Conservation (phyloP, 2,888 invertebrate genomes). For the Dinocampus coccinellae region DNA sequence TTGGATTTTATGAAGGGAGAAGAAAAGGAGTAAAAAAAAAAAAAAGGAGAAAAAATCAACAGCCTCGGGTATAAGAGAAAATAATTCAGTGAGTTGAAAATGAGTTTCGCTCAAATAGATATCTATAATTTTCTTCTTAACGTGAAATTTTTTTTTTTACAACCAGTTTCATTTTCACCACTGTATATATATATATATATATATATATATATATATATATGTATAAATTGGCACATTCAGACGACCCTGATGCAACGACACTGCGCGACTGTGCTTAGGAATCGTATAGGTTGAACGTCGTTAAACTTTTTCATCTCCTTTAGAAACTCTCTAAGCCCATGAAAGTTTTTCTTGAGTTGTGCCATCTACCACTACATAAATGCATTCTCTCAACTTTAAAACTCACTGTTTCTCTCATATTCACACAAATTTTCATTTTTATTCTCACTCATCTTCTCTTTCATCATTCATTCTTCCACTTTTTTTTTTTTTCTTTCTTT, state of each 20-base stretch:
- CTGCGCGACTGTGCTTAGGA: slow-evolving; percentile 45
- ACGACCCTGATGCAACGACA: slow-evolving; percentile 24
- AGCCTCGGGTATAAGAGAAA: neutral
- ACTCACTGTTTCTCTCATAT: slow-evolving; percentile 37
- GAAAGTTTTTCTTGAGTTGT: slow-evolving; percentile 59
- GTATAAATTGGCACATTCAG: neutral
- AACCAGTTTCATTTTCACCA: slow-evolving; percentile 8
- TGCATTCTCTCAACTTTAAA: slow-evolving; percentile 52
- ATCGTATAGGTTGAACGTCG: slow-evolving; percentile 56
- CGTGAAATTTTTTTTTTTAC: neutral
- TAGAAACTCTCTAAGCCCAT: slow-evolving; percentile 58
- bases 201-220: neutral
- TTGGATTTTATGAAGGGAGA: too few species aligned
- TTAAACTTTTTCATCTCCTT: slow-evolving; percentile 65
- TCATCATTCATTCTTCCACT: slow-evolving; percentile 23
- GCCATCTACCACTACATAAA: slow-evolving; percentile 55
- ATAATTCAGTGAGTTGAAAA: neutral
- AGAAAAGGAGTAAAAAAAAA: neutral
- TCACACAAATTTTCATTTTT: too few species aligned
- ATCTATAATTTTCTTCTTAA: neutral
- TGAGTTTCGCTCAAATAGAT: neutral
- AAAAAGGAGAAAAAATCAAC: neutral
- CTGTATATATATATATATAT: neutral
- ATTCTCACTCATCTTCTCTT: slow-evolving; percentile 29
- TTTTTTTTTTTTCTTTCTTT: slow-evolving; percentile 25